Conservation (phyloP, 2,113 vertebrate genomes). For the Antennarius striatus region DNA sequence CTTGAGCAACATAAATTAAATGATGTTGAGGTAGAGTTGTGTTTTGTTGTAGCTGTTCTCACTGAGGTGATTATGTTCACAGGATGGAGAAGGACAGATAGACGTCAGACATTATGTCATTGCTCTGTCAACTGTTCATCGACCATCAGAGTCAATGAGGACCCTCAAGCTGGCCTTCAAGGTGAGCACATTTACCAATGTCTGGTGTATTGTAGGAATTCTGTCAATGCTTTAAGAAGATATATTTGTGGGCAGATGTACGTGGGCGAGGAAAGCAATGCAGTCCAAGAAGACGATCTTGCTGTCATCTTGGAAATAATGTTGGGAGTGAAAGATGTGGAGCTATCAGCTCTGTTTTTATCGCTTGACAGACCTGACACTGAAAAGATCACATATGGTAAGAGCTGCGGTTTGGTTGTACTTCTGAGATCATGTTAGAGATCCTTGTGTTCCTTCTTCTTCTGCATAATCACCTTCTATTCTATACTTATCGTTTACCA, state of each 20-base stretch:
- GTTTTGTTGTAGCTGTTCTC: background rate
- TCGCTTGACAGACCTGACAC: constrained; percentile 74
- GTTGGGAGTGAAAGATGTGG: constrained; percentile 85
- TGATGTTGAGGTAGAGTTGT: too few species aligned
- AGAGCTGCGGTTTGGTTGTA: constrained; percentile 35
- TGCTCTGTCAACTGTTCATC: constrained; percentile 88
- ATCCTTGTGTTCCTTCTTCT: too few species aligned
- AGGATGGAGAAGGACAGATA: constrained; percentile 82
- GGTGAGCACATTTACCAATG: constrained; percentile 68
- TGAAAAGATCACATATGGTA: constrained; percentile 85
- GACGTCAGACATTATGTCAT: constrained; percentile 87
- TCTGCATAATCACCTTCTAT: too few species aligned
- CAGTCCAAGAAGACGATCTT: constrained; percentile 79
- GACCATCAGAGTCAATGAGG: constrained; percentile 86
- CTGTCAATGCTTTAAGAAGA: background rate
- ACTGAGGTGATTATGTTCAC: constrained; percentile 20
- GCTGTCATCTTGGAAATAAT: constrained; percentile 85
- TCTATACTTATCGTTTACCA: background rate
- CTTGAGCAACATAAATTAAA: too few species aligned
- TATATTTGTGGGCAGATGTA: constrained; percentile 81
- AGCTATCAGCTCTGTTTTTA: constrained; percentile 80
- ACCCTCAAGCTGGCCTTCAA: constrained; percentile 90
- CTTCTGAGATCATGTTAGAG: too few species aligned
- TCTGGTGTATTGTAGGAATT: background rate
- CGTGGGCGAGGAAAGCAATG: constrained; percentile 74